phyloP scores from a whole-genome alignment of 1,140 invertebrate genomes.

The Saccostrea glomerata region DNA sequence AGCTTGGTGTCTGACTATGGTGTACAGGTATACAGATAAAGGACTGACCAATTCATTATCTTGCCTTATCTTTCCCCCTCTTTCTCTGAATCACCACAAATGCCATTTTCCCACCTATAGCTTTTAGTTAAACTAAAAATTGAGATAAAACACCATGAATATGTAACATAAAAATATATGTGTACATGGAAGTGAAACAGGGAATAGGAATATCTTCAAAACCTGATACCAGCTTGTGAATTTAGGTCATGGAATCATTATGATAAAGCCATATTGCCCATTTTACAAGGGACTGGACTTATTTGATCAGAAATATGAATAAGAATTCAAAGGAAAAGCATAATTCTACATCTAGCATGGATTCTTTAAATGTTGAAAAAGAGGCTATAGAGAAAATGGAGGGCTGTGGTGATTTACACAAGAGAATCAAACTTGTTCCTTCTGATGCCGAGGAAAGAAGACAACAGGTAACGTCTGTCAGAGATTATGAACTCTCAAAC shows the following conservation, averaged over 20 bases:
- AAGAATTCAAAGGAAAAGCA: neutral
- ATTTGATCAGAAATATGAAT: neutral
- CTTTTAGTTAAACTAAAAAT: neutral
- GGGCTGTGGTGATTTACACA: slow-evolving; percentile 64
- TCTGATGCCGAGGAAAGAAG: slow-evolving; percentile 24
- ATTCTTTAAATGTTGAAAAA: slow-evolving; percentile 42
- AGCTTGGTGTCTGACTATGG: neutral
- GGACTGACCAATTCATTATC: neutral
- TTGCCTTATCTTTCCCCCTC: neutral
- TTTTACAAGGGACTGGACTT: neutral
- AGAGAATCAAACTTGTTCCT: slow-evolving; percentile 51
- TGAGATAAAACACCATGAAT: neutral
- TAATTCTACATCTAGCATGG: neutral
- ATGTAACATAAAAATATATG: neutral
- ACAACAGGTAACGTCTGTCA: slow-evolving; percentile 24
- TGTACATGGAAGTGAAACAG: neutral
- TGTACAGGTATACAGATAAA: neutral
- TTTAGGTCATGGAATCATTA: neutral
- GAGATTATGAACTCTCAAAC: neutral
- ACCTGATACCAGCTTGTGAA: neutral
- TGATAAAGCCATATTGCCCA: neutral
- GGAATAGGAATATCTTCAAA: neutral
- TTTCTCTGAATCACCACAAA: neutral
- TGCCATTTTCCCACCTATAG: slow-evolving; percentile 7
- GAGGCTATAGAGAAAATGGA: slow-evolving; percentile 59